Percentiles rank a stretch among this genome's conserved stretches.
phyloP scores from a whole-genome alignment of 2,888 invertebrate genomes.

The Fissipunctia ypsillon region DNA sequence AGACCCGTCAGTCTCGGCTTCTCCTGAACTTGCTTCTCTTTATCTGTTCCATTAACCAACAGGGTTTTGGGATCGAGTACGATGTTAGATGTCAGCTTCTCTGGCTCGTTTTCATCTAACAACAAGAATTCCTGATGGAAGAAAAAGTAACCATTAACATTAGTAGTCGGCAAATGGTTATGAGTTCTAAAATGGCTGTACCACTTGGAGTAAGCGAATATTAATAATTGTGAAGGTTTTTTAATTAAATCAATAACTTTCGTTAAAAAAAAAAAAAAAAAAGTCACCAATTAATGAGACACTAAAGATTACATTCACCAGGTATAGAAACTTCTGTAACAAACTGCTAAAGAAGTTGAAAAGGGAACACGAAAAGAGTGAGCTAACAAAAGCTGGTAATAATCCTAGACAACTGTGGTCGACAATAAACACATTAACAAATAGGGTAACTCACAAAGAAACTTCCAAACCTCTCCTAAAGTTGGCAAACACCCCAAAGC shows the following conservation, averaged over 20 bases:
- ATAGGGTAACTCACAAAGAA: no score
- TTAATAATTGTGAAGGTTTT: not conserved
- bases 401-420: no score
- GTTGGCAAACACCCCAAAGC: no score
- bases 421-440: no score
- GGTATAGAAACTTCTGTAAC: no score
- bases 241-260: not conserved
- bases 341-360: no score
- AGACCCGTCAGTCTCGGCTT: constrained; percentile 71
- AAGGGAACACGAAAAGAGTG: no score
- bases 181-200: not conserved
- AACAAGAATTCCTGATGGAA: constrained; percentile 82
- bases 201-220: not conserved
- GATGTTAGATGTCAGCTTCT: constrained; percentile 57
- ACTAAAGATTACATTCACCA: no score
- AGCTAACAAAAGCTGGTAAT: no score
- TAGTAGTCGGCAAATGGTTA: not conserved
- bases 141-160: not conserved
- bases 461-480: no score
- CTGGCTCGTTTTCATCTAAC: constrained; percentile 82
- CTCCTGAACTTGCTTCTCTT: constrained; percentile 34
- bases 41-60: constrained; percentile 37
- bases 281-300: no score
- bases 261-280: no score
- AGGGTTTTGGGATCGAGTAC: constrained; percentile 42